Evolutionary conservation across 2,888 invertebrate species (phyloP), one percentile per base, ranked within the genome.

Genomic region (Chelonus formosanus): DNA sequence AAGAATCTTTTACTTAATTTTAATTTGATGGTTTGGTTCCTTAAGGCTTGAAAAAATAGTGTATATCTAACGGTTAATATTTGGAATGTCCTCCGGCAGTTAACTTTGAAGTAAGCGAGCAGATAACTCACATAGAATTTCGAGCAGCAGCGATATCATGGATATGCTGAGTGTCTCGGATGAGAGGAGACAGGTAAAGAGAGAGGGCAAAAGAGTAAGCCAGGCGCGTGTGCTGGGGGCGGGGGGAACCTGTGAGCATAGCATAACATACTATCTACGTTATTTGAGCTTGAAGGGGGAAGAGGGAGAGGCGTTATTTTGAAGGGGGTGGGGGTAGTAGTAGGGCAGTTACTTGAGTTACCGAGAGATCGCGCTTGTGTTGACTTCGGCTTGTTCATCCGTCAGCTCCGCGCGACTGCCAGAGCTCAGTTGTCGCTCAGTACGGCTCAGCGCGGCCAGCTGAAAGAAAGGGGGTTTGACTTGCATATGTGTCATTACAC

Each of bases 321-420:
- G 67, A 20, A 48, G 69, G 74, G 83, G 83, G 85, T 84, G 85
- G 85, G 85, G 80, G 84, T 85, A 85, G 84, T 85, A 74, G 76
- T 74, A 80, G 69, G 57, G 70, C 63, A 53, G 63, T 68, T 71
- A 69, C 72, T 75, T 71, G 81, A 82, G 75, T 74, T 72, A 79
- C 85, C 86, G 85, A 83, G 85, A 87, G 87, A 87, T 86, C 85
- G 87, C 87, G 86, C 85, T 84, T 83, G 83, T 81, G 80, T 85
- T 83, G 83, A 80, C 80, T 80, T 80, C 78, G 73, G 76, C 83
- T 82, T 63, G 66, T 65, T 68, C 65, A 69, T 67, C 67, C 82
- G 84, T 84, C 79, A 80, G 80, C 78, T 83, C 78, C 79, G 82
- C 82, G 84, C 84, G 83, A 83, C 84, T 80, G 80, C 78, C 83